These are phyloP conservation scores for Torymus auratus DNA, from an alignment of 2,888 invertebrate species.

Conservation along the genomic window DNA sequence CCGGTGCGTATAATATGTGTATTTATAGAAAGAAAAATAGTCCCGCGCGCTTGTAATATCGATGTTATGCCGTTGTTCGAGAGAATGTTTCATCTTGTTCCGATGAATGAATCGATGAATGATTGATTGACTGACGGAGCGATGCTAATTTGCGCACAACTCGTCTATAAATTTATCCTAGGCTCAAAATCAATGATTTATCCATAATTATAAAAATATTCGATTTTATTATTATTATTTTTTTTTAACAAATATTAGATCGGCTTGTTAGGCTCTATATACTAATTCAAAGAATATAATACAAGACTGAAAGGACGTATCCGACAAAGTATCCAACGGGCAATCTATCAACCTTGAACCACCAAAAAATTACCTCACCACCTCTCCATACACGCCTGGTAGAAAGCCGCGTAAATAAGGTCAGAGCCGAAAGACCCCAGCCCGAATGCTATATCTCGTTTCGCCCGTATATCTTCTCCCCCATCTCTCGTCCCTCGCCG, in stretches of 20 bases:
- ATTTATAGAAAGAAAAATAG: background rate
- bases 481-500: constrained; percentile 20
- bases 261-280: too few species aligned
- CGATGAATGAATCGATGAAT: background rate
- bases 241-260: too few species aligned
- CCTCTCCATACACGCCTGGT: background rate
- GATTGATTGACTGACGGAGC: constrained; percentile 1
- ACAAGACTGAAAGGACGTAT: background rate
- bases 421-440: constrained; percentile 10
- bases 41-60: constrained; percentile 2
- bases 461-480: constrained; percentile 15
- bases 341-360: background rate
- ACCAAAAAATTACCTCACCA: background rate
- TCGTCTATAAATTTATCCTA: background rate
- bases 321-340: background rate
- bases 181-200: too few species aligned
- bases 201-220: too few species aligned
- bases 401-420: constrained; percentile 33
- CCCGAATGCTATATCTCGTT: constrained; percentile 41
- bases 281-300: too few species aligned
- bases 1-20: background rate
- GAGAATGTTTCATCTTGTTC: background rate
- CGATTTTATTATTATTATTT: too few species aligned
- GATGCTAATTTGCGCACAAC: background rate
- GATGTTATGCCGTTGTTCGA: background rate